phyloP scores from a whole-genome alignment of 2,113 vertebrate species.

The Petrocephalus microphthalmus region DNA sequence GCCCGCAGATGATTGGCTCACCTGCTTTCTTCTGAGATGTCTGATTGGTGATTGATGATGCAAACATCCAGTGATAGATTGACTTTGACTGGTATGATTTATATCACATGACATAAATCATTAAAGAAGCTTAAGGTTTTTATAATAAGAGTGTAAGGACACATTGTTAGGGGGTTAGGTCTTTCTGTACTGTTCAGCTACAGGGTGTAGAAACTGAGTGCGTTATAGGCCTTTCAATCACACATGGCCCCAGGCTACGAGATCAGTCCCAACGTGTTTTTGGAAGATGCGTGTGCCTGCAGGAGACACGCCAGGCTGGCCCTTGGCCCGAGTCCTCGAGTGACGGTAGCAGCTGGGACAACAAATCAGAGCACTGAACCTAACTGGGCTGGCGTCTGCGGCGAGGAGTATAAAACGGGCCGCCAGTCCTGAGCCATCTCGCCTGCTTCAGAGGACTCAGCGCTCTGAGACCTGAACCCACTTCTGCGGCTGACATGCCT shows the following conservation, averaged over 20 bases:
- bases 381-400: background rate
- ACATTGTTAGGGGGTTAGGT: background rate
- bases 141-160: background rate
- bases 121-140: background rate
- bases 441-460: slow-evolving; percentile 33
- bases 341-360: slow-evolving; percentile 6
- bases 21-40: background rate
- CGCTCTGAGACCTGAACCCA: slow-evolving; percentile 32
- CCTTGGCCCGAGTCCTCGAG: slow-evolving; percentile 13
- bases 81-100: background rate
- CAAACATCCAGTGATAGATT: background rate
- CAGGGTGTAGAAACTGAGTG: background rate
- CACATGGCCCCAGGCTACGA: background rate
- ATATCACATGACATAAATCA: background rate
- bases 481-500: slow-evolving; percentile 36
- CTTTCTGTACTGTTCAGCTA: background rate
- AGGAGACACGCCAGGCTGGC: slow-evolving; percentile 35
- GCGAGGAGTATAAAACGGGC: slow-evolving; percentile 35
- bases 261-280: slow-evolving; percentile 31
- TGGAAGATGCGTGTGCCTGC: slow-evolving; percentile 28
- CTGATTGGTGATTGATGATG: background rate
- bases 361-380: slow-evolving; percentile 18
- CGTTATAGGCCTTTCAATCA: slow-evolving; percentile 11
- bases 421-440: background rate
- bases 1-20: background rate